A percentile compares a stretch with the other conserved stretches of the same genome.
Evolutionary conservation across 2,888 invertebrate species (phyloP).

Genomic region (Amblyjoppa proteus): DNA sequence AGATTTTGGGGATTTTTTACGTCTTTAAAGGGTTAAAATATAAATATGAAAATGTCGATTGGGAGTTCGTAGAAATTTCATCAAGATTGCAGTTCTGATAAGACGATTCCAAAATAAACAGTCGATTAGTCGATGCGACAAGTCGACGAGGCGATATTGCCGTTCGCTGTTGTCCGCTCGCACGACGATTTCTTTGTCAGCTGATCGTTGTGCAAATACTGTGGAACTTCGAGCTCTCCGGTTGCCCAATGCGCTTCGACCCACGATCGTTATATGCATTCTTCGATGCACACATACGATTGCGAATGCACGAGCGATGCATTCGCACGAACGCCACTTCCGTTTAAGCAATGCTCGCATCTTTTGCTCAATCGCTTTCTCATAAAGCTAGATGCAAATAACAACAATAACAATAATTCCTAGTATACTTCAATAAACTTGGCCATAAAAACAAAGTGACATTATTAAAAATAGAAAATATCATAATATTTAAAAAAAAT

Average conservation of each 20-base stretch:
- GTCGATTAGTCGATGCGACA: slow-evolving; percentile 2
- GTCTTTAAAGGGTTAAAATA: too few relatives aligned
- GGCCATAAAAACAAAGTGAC: too few relatives aligned
- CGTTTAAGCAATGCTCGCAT: slow-evolving; percentile 21
- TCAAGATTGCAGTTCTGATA: background rate
- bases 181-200: slow-evolving; percentile 26
- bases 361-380: slow-evolving; percentile 15
- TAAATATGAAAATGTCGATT: too few relatives aligned
- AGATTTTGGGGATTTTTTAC: too few relatives aligned
- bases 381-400: background rate
- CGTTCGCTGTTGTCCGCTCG: background rate
- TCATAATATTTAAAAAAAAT: too few relatives aligned
- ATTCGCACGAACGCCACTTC: slow-evolving; percentile 23
- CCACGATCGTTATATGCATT: slow-evolving; percentile 29
- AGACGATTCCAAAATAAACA: background rate
- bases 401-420: background rate
- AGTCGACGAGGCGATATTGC: slow-evolving; percentile 1
- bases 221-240: slow-evolving; percentile 5
- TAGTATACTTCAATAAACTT: too few relatives aligned
- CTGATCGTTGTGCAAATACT: slow-evolving; percentile 44
- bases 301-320: slow-evolving; percentile 8
- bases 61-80: background rate
- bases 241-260: slow-evolving; percentile 26
- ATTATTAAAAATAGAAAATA: too few relatives aligned
- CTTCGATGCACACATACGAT: background rate